These are phyloP conservation scores for Butorides virescens DNA, from an alignment of 2,113 vertebrate genomes.

Conservation along the genomic window DNA sequence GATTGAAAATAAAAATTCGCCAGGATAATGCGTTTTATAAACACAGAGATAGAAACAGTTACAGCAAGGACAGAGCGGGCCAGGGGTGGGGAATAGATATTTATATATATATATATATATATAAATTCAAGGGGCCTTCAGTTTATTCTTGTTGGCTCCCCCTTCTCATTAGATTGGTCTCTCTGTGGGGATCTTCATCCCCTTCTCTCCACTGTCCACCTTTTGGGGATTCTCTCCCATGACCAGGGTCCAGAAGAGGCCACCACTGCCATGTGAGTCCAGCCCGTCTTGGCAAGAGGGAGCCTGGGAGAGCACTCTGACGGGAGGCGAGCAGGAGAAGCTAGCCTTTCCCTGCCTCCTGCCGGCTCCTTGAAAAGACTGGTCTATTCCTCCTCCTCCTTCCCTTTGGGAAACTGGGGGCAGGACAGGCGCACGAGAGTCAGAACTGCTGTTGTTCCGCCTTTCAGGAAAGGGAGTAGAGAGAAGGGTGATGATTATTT, in stretches of 20 bases:
- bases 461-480: constrained; percentile 30
- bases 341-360: constrained; percentile 51
- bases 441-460: not conserved
- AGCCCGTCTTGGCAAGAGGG: constrained; percentile 70
- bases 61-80: constrained; percentile 79
- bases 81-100: constrained; percentile 75
- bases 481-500: constrained; percentile 46
- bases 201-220: constrained; percentile 63
- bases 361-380: constrained; percentile 38
- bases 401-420: constrained; percentile 20
- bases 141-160: constrained; percentile 63
- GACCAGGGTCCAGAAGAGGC: constrained; percentile 61
- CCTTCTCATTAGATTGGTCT: constrained; percentile 71
- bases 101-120: constrained; percentile 80
- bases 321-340: constrained; percentile 32
- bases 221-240: constrained; percentile 52
- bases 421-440: not conserved
- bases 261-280: constrained; percentile 74
- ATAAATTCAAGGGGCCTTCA: constrained; percentile 66
- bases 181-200: constrained; percentile 52
- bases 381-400: constrained; percentile 33
- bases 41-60: constrained; percentile 82
- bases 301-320: constrained; percentile 44
- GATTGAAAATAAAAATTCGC: constrained; percentile 79
- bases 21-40: constrained; percentile 84